These are phyloP conservation scores for Crotalus tigris DNA, from an alignment of 2,113 vertebrate genomes.

Conservation along the genomic window DNA sequence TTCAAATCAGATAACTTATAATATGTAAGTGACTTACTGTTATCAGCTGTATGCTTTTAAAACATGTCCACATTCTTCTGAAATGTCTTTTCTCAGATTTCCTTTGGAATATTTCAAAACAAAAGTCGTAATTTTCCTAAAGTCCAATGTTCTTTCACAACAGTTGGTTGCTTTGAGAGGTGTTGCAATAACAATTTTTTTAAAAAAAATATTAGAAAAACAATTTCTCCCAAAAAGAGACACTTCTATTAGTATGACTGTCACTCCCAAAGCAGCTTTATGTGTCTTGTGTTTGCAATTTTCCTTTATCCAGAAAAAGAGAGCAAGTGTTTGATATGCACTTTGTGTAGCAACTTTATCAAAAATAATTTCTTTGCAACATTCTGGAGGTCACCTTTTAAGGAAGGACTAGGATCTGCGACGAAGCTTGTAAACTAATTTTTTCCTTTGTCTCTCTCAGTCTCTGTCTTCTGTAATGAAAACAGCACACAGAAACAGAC, in stretches of 20 bases:
- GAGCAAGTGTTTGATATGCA: background rate
- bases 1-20: background rate
- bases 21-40: background rate
- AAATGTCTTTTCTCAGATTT: background rate
- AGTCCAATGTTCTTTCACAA: background rate
- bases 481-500: background rate
- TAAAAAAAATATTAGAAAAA: constrained; percentile 12
- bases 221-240: background rate
- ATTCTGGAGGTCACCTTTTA: constrained; percentile 10
- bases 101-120: background rate
- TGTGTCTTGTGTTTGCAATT: background rate
- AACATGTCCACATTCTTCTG: background rate
- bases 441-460: background rate
- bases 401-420: background rate
- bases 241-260: background rate
- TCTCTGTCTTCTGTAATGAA: background rate
- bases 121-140: background rate
- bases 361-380: constrained; percentile 5
- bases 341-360: background rate
- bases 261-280: background rate
- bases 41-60: background rate
- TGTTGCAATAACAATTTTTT: background rate
- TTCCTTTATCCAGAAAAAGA: background rate
- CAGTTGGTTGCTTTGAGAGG: background rate
- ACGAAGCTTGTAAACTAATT: constrained; percentile 14